Base-by-base conservation (phyloP, 2,888 invertebrate genomes). In the Papilio protenor region DNA sequence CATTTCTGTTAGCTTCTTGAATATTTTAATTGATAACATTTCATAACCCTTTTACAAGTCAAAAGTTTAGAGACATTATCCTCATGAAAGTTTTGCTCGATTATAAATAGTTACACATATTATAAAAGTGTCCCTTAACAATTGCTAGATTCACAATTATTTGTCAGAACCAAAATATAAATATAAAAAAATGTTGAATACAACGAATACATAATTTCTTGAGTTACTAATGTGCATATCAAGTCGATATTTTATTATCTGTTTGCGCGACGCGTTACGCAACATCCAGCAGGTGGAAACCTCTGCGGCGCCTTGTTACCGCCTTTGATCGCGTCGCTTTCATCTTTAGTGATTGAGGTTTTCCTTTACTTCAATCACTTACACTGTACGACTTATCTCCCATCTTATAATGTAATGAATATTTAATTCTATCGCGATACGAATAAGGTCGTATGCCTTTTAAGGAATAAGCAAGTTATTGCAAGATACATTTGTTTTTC, bases 291-390 rank as follows among this genome's bases (percentile, higher is more conserved):
- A 74, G 81, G 57, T 79, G 81, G 80, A 81, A 80, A 79, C 81
- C 79, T 74, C 75, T 71, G 76, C 64, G 66, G 69, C 59, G 33
- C 69, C 70, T 59, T 45, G 64, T 70, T 59, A 70, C 69, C 70
- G 74, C 59, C 81, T 80, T 80, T 80, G 82, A 81, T 82, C 82
- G 74, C 57, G 69, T 71, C 79, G 72, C 82, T 82, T 82, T 82
- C 81, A 81, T 81, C 77, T 80, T 75, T 75, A 74, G 73, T 79
- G 79, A 81, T 81, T 81, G 81, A 79, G 79, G 70, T 71, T 49
- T 69, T 64, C 33, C 64, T 64, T 69, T 64, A 21, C 64, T 64
- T 2, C 73, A 72, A 57, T 23, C 23, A n/a, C 10, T 52, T 33
- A 47, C 10, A 33, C 52, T 23, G 23, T n/a, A 66, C 45, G 33